phyloP scores from a whole-genome alignment of 2,888 invertebrate species.

The Stenolophus ochropezus region DNA sequence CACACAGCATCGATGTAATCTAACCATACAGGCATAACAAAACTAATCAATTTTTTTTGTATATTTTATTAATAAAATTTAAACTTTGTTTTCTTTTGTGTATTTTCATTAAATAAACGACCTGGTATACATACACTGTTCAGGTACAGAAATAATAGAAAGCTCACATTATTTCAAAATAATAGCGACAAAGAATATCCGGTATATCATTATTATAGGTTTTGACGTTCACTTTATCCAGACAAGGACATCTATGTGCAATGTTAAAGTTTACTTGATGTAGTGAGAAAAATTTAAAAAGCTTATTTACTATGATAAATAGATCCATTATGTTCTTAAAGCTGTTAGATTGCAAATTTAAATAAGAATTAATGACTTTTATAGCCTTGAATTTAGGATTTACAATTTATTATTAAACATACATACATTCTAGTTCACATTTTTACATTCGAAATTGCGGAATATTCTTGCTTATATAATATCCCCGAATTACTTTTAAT shows the following conservation, averaged over 20 bases:
- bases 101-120: not conserved
- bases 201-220: conserved; percentile 48
- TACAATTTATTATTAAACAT: not conserved
- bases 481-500: conserved; percentile 12
- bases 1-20: no score
- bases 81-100: not conserved
- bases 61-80: not conserved
- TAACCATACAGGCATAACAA: no score
- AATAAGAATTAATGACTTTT: not conserved
- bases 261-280: not conserved
- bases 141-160: conserved; percentile 41
- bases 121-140: not conserved
- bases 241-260: conserved; percentile 17
- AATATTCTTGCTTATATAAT: not conserved
- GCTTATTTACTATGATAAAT: not conserved
- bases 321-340: not conserved
- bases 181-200: conserved; percentile 52
- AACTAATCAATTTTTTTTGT: not conserved
- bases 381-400: not conserved
- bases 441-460: not conserved
- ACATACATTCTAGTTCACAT: not conserved
- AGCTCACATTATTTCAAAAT: conserved; percentile 26
- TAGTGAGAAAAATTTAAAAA: not conserved
- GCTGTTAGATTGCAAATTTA: conserved; percentile 1
- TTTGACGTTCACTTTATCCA: conserved; percentile 16